These are phyloP conservation scores for Cervus canadensis DNA, from an alignment of 2,113 vertebrate species.

Conservation along the genomic window DNA sequence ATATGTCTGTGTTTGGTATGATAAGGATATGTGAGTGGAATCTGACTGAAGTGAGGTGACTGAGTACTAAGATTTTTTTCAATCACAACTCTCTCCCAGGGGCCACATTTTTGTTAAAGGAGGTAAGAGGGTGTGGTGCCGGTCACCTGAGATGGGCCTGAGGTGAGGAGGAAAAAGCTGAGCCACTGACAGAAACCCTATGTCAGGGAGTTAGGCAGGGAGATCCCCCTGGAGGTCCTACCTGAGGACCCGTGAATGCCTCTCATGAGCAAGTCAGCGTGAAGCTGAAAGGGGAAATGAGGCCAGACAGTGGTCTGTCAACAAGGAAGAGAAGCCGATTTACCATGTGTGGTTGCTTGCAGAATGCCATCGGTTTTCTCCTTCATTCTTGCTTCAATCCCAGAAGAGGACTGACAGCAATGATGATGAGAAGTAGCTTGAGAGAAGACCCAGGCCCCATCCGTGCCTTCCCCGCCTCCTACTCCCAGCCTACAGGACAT, in stretches of 20 bases:
- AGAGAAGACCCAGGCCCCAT: neutral
- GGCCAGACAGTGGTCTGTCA: neutral
- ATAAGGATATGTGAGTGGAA: neutral
- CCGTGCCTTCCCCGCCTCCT: neutral
- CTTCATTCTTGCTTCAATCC: neutral
- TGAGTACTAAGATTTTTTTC: neutral
- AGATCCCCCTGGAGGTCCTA: neutral
- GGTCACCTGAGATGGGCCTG: too few relatives aligned
- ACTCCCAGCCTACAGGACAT: fast-evolving
- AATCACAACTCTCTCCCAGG: neutral
- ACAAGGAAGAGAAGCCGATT: neutral
- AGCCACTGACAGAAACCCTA: neutral
- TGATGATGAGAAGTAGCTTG: too few relatives aligned
- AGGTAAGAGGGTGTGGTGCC: neutral
- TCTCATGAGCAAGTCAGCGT: neutral
- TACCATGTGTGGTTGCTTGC: neutral
- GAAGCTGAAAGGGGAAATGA: neutral
- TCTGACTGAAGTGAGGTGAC: neutral
- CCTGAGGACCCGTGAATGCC: neutral
- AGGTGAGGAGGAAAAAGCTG: neutral
- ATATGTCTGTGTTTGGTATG: neutral
- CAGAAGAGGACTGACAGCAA: neutral
- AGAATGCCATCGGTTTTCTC: neutral
- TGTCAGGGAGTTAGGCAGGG: neutral
- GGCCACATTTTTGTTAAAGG: neutral